Percentiles rank a stretch among this genome's conserved stretches.
These are phyloP conservation scores for Heliconius cydno DNA, from an alignment of 2,888 invertebrate species.

Conservation along the genomic window DNA sequence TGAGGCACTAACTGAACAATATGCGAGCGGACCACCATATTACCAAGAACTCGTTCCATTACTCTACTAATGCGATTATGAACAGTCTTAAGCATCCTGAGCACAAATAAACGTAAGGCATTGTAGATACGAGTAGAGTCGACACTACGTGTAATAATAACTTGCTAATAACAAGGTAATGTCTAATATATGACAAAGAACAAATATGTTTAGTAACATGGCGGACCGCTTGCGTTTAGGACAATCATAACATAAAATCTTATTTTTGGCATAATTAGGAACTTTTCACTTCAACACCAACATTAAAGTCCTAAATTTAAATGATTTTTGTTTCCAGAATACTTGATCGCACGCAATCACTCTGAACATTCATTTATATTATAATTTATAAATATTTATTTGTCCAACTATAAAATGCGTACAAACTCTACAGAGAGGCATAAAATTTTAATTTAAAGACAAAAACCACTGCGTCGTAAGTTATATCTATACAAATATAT, in stretches of 20 bases:
- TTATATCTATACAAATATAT: background rate
- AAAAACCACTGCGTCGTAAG: background rate
- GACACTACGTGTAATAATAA: background rate
- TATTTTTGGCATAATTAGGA: constrained; percentile 42
- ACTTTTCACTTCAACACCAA: constrained; percentile 41
- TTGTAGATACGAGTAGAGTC: background rate
- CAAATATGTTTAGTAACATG: constrained; percentile 8
- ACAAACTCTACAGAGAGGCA: constrained; percentile 29
- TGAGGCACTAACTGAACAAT: constrained; percentile 36
- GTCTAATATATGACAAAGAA: background rate
- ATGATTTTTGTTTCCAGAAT: background rate
- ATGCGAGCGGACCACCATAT: constrained; percentile 12
- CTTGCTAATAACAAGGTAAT: background rate
- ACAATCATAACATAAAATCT: constrained; percentile 31
- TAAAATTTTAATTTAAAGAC: constrained; percentile 10
- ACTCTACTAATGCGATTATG: background rate
- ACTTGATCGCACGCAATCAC: background rate
- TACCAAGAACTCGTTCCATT: background rate
- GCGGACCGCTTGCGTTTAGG: constrained; percentile 15
- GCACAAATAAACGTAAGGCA: constrained; percentile 1
- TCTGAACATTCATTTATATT: background rate
- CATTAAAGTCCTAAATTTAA: constrained; percentile 28
- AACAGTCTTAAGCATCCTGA: constrained; percentile 8
- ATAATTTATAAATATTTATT: constrained; percentile 1
- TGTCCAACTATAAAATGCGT: constrained; percentile 23